phyloP scores from a whole-genome alignment of 1,140 invertebrate genomes.

The Dendroctonus valens region DNA sequence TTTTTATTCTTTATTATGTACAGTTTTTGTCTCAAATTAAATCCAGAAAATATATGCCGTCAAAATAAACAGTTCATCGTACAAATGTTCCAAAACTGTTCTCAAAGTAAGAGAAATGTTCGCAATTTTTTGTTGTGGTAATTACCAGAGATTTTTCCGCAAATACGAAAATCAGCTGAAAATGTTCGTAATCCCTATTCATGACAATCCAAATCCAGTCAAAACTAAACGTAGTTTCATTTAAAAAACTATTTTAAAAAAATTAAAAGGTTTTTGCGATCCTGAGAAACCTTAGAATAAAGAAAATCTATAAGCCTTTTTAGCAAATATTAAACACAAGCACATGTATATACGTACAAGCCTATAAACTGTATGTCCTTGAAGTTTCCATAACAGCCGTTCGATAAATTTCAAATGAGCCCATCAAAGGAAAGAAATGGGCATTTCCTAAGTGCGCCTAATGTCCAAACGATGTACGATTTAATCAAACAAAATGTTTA shows the following conservation, averaged over 20 bases:
- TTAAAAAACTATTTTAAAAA: no score
- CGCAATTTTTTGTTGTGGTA: no score
- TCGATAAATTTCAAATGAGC: constrained; percentile 35
- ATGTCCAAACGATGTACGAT: no score
- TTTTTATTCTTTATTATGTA: no score
- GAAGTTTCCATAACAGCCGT: constrained; percentile 28
- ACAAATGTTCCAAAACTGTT: no score
- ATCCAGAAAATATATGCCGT: no score
- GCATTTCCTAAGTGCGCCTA: no score
- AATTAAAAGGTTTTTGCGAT: no score
- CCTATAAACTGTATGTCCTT: constrained; percentile 6
- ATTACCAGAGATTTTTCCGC: not conserved
- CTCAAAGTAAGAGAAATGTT: no score
- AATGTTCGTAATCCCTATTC: not conserved
- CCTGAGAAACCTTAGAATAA: not conserved
- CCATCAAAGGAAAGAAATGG: constrained; percentile 15
- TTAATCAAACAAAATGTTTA: no score
- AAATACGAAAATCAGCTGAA: not conserved
- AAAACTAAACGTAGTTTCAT: not conserved
- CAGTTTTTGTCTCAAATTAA: no score
- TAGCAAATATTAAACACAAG: not conserved
- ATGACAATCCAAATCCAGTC: not conserved
- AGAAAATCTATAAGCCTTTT: not conserved
- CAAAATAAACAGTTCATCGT: no score
- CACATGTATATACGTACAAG: not conserved